Evolutionary conservation across 2,888 invertebrate species (phyloP).

Genomic region (Macaria liturata): DNA sequence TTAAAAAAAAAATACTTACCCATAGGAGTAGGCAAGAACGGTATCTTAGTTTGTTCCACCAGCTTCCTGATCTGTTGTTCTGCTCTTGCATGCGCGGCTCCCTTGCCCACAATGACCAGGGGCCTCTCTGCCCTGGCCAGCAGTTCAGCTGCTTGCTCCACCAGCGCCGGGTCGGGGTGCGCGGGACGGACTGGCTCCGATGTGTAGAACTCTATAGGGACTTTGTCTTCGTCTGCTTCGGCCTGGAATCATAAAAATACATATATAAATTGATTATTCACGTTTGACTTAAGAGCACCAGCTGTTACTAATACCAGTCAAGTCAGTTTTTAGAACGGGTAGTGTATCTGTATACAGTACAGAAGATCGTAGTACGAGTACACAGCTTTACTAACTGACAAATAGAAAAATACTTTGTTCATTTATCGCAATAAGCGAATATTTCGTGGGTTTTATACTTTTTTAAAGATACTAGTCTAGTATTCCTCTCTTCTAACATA

Average conservation of each 20-base stretch:
- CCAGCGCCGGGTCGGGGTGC: constrained; percentile 87
- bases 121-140: constrained; percentile 90
- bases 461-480: no score
- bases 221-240: constrained; percentile 69
- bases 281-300: no score
- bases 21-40: constrained; percentile 98
- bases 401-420: no score
- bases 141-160: constrained; percentile 88
- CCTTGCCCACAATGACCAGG: constrained; percentile 95
- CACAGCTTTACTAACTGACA: no score
- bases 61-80: constrained; percentile 88
- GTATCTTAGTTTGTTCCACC: constrained; percentile 88
- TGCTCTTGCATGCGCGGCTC: constrained; percentile 91
- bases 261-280: no score
- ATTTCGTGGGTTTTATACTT: no score
- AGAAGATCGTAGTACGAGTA: no score
- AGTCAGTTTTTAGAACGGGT: no score
- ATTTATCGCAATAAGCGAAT: no score
- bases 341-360: no score
- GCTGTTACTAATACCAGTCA: no score
- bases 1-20: constrained; percentile 69
- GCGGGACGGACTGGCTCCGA: constrained; percentile 85
- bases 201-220: constrained; percentile 71
- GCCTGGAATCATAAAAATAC: constrained; percentile 45
- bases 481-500: no score